Evolutionary conservation across 1,140 invertebrate genomes (phyloP), one percentile per base, ranked within the genome.

Genomic region (Notospermus geniculatus): DNA sequence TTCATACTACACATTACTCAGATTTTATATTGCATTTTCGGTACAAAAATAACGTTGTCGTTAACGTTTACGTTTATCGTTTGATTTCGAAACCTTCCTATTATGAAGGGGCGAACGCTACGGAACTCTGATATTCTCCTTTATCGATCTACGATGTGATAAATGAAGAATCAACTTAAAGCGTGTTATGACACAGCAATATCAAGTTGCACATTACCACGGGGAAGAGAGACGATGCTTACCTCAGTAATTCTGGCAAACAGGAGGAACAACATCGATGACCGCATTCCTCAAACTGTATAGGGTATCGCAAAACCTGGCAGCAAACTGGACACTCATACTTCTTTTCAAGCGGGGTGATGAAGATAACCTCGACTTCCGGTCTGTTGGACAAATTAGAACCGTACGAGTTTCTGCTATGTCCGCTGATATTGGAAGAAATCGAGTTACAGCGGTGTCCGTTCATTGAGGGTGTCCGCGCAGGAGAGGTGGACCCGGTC

Each of bases 251-350:
- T 54, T 75, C 69, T 2, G 72, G 69, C 27, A 76, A 55, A 58
- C 74, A 76, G 30, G 57, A 65, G 13, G 73, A 73, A 50, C 74
- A 76, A 29, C 74, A 74, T 29, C 71, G 52, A 54, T 76, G 74
- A 2, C 70, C 67, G 54, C 74, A 76, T 43, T 70, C 65, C 54
- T 75, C 73, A 54, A 76, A 75, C 58, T 70, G 66, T 4, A 76
- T 65, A 0, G 74, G 74, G 60, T 68, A 70, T 32, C 65, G 58
- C 1, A 76, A 63, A 32, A 73, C 68, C 22, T 61, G 54, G 19
- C 63, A 62, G 52, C 73, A 76, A 13, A 73, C 68, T 4, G 65
- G 65, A 54, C 74, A 76, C 45, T 67, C 64, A 46, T 73, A 75
- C 28, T 70, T 65, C 59, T 69, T 73, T 9, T 75, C 70, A 11